phyloP scores from a whole-genome alignment of 2,888 invertebrate species.

The Aphodius granarius region DNA sequence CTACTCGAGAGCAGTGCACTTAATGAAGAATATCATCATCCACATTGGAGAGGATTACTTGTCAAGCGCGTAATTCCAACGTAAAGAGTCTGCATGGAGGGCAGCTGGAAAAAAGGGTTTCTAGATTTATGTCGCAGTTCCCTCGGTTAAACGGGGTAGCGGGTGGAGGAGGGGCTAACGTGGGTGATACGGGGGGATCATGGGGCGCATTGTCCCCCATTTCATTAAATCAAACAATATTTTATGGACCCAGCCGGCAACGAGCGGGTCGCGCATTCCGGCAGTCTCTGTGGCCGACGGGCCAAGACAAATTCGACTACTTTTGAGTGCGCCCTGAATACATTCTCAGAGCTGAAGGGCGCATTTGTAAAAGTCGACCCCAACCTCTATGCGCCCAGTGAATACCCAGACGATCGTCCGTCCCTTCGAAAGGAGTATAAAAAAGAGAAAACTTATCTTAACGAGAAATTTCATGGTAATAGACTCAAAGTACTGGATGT shows the following conservation, averaged over 20 bases:
- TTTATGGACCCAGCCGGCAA: conserved; percentile 45
- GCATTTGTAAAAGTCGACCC: conserved; percentile 40
- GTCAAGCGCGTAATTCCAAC: background rate
- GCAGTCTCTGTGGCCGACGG: conserved; percentile 42
- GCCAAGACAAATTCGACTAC: conserved; percentile 46
- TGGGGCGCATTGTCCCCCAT: conserved; percentile 41
- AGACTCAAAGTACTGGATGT: background rate
- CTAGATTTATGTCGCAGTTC: conserved; percentile 4
- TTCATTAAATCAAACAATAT: conserved; percentile 50
- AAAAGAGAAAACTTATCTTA: background rate
- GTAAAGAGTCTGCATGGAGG: background rate
- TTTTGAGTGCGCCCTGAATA: conserved; percentile 40
- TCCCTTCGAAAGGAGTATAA: background rate
- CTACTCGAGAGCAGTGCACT: background rate
- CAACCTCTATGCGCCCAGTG: background rate
- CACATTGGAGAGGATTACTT: background rate
- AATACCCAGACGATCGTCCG: background rate
- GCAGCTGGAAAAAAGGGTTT: background rate
- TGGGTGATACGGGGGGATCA: conserved; percentile 18
- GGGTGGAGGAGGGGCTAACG: background rate
- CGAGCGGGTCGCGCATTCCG: conserved; percentile 32
- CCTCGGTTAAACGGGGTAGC: background rate
- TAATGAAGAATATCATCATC: background rate
- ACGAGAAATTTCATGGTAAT: background rate
- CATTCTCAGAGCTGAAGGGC: conserved; percentile 41